Evolutionary conservation across 2,113 vertebrate genomes (phyloP), one percentile per base, ranked within the genome.

Genomic region (Cepphus grylle): DNA sequence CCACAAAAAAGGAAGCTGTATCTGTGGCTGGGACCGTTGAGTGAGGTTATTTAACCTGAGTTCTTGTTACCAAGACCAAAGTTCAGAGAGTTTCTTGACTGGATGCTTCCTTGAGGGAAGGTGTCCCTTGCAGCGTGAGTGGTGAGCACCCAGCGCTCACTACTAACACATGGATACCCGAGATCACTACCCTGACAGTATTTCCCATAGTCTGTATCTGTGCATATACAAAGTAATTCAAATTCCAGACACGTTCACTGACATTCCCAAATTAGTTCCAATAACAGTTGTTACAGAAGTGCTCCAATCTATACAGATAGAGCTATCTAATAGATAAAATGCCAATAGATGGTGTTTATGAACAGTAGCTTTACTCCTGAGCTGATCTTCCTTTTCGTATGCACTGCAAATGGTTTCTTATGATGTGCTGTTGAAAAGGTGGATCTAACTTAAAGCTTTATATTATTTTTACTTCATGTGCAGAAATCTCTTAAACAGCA

Each of bases 141-240:
- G 22, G 36, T 47, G 43, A 34, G 34, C 15, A 81, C 38, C 21
- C 30, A n/a, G 32, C 15, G 29, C n/a, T 59, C 66, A 27, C 15
- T 63, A 15, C 22, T 67, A 12, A 40, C 8, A 29, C 8, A 11
- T 0, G 8, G 34, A 29, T 42, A 18, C 1, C 11, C 8, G 14
- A 77, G 23, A 9, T 61, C 29, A 52, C 61, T 53, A 29, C 21
- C 25, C 14, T n/a, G 9, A 20, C n/a, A 38, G 12, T 65, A 47
- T 69, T 53, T 58, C 56, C 30, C 18, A 8, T 5, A 40, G 15
- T 30, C 27, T 56, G 2, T 15, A 14, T 18, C 22, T 38, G 34
- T 62, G 21, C 23, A 8, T 8, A 25, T 26, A 34, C 17, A 74
- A 84, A 65, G 3, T 32, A 45, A 42, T 62, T 74, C 27, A 42